phyloP scores from a whole-genome alignment of 37 sponge, comb jelly and placozoan genomes.

The Eunapius fragilis region DNA sequence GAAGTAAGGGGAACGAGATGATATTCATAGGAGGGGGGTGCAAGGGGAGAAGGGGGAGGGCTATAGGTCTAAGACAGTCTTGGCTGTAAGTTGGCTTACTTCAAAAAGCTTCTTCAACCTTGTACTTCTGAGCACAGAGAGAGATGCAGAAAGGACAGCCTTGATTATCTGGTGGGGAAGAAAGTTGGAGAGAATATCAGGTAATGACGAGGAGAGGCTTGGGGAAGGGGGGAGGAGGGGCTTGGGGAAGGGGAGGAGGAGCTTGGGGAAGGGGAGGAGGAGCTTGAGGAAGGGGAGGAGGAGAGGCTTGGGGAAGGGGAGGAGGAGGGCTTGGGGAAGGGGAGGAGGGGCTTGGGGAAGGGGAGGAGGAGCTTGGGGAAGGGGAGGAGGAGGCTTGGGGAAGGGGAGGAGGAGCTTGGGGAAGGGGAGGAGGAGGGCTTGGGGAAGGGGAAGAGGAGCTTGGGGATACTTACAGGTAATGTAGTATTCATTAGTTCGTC shows the following conservation, averaged over 20 bases:
- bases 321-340: background rate
- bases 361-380: background rate
- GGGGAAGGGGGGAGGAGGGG: too few relatives aligned
- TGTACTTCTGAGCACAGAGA: slow-evolving; percentile 67
- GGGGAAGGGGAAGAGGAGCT: background rate
- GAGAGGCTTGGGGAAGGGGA: background rate
- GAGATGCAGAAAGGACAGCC: slow-evolving; percentile 72
- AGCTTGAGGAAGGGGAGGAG: background rate
- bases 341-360: background rate
- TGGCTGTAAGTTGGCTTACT: slow-evolving; percentile 43
- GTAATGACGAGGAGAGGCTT: background rate
- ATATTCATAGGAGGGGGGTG: background rate
- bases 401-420: background rate
- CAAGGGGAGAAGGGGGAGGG: too few relatives aligned
- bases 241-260: background rate
- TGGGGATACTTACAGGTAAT: slow-evolving; percentile 66
- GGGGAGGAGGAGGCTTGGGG: background rate
- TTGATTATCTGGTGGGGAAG: slow-evolving; percentile 53
- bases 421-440: background rate
- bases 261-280: background rate
- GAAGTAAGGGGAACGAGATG: too few relatives aligned
- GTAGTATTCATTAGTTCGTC: slow-evolving; percentile 72
- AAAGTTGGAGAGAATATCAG: too few relatives aligned
- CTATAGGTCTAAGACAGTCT: too few relatives aligned
- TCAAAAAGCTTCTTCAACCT: slow-evolving; percentile 81